Evolutionary conservation across 23 tunicate genomes (phyloP).

Genomic region (Oikopleura dioica): DNA sequence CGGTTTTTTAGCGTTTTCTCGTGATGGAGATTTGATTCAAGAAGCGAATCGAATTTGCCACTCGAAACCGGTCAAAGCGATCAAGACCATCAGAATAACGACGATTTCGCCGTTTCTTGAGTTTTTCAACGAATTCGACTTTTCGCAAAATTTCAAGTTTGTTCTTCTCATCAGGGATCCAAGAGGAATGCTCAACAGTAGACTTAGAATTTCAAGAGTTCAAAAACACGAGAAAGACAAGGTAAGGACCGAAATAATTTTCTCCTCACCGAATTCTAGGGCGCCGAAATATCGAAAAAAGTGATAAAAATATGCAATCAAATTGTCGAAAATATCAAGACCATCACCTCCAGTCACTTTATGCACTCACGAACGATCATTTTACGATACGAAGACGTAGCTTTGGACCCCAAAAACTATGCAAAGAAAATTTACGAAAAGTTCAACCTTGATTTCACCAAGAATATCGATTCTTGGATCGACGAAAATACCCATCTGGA

Average conservation of each 20-base stretch:
- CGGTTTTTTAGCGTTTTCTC: background rate
- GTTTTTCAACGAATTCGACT: background rate
- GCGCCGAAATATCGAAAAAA: background rate
- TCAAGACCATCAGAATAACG: conserved; percentile 5
- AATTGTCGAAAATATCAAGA: background rate
- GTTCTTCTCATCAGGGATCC: background rate
- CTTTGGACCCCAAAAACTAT: background rate
- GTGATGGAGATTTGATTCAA: background rate
- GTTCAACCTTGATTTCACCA: background rate
- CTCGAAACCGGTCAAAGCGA: background rate
- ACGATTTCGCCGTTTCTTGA: background rate
- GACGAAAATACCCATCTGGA: background rate
- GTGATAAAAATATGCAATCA: background rate
- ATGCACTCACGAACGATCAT: background rate
- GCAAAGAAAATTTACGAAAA: background rate
- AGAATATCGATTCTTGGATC: background rate
- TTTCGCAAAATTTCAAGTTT: background rate
- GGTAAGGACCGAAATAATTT: no score
- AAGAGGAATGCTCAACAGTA: background rate
- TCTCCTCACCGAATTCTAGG: no score
- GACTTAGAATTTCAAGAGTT: background rate
- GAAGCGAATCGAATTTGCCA: background rate
- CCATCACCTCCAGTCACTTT: background rate
- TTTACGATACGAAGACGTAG: background rate
- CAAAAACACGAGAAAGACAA: background rate